phyloP scores from a whole-genome alignment of 2,888 invertebrate species.

The Heliconius ethilla region DNA sequence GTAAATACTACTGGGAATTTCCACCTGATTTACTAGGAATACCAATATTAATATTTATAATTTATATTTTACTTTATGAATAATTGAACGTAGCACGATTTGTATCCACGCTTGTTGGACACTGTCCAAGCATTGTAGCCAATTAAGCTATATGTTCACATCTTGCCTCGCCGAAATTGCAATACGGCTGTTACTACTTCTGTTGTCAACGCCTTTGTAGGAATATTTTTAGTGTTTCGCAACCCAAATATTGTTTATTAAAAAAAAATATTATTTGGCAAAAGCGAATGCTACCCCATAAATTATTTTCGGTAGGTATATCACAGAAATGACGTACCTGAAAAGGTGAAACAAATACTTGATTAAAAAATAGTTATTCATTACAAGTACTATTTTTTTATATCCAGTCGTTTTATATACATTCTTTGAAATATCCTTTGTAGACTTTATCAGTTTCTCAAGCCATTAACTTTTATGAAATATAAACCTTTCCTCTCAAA shows the following conservation, averaged over 20 bases:
- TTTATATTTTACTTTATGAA: neutral
- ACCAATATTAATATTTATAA: no score
- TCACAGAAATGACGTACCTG: neutral
- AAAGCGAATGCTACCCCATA: no score
- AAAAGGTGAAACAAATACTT: neutral
- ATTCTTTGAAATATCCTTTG: neutral
- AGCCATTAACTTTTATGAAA: neutral
- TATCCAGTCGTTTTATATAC: no score
- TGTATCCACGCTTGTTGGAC: neutral
- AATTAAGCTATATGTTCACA: constrained; percentile 12
- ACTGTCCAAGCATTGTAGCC: neutral
- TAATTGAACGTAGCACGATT: neutral
- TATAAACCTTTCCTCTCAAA: constrained; percentile 22
- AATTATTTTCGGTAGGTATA: neutral
- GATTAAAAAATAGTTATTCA: no score
- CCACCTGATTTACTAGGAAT: no score
- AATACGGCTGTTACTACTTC: neutral
- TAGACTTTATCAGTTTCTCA: neutral
- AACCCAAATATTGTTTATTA: neutral
- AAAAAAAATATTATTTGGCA: neutral
- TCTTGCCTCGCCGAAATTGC: neutral
- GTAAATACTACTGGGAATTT: no score
- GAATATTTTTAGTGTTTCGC: neutral
- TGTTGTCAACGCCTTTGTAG: constrained; percentile 3
- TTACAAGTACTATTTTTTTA: no score